Conservation (phyloP, 2,113 vertebrate species). For the Grus americana region DNA sequence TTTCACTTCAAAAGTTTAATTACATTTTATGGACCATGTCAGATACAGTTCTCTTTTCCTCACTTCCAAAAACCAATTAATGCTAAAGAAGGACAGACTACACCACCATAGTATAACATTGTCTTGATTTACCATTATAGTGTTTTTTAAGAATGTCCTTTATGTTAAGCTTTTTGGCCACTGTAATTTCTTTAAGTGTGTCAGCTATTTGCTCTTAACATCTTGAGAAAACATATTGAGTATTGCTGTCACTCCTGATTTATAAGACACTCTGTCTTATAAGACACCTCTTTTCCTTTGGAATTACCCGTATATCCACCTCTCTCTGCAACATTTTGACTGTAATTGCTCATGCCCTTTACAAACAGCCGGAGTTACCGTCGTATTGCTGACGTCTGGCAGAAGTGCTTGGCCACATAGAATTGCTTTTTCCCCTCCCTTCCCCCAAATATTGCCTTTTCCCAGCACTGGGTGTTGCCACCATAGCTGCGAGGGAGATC, state of each 20-base stretch:
- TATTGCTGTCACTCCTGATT: neutral
- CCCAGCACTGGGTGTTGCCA: neutral
- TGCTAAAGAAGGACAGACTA: neutral
- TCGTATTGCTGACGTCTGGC: neutral
- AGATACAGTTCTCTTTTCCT: neutral
- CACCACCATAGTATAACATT: neutral
- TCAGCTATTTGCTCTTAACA: neutral
- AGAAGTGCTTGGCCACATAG: neutral
- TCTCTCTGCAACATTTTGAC: neutral
- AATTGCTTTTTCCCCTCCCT: neutral
- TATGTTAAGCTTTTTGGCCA: neutral
- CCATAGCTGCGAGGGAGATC: neutral
- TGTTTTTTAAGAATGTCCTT: neutral
- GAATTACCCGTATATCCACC: neutral
- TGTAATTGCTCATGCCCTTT: neutral
- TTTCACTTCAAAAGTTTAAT: constrained; percentile 1
- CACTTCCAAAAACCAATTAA: neutral
- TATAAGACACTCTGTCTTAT: neutral
- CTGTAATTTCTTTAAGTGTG: neutral
- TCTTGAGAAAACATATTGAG: neutral
- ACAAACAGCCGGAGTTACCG: neutral
- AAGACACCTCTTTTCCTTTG: neutral
- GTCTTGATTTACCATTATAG: neutral
- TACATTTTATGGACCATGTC: neutral
- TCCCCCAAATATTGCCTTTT: neutral